These are phyloP conservation scores for Tadarida brasiliensis DNA, from an alignment of 2,797 vertebrate species.

Conservation along the genomic window DNA sequence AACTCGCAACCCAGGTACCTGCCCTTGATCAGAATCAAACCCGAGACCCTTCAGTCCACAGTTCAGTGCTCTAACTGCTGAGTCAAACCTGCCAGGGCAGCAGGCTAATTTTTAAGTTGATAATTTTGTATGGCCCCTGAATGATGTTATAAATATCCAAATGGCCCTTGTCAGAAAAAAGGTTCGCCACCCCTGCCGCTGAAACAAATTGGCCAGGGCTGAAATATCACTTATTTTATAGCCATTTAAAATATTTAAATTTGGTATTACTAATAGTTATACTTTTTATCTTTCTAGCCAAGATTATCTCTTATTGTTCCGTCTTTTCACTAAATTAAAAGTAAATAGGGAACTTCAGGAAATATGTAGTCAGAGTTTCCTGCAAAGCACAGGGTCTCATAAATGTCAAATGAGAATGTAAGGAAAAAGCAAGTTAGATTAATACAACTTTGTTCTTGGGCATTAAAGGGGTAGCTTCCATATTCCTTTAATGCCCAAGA, in stretches of 20 bases:
- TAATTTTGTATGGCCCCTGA: too few relatives aligned
- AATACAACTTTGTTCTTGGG: constrained; percentile 13
- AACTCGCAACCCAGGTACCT: too few relatives aligned
- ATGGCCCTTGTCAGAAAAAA: too few relatives aligned
- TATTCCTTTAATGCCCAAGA: constrained; percentile 11
- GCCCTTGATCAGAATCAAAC: too few relatives aligned
- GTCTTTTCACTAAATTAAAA: constrained; percentile 8
- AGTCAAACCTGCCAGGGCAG: too few relatives aligned
- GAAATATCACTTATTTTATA: constrained; percentile 59
- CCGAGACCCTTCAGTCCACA: too few relatives aligned
- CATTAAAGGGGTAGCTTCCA: too few relatives aligned
- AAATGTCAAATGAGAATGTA: constrained; percentile 23
- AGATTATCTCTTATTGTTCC: neutral
- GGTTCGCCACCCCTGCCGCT: too few relatives aligned
- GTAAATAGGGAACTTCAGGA: constrained; percentile 28
- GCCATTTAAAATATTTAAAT: constrained; percentile 49
- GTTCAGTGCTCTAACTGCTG: too few relatives aligned
- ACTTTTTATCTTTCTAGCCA: constrained; percentile 43
- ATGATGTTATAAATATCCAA: too few relatives aligned
- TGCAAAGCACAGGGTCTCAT: neutral
- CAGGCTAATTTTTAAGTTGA: too few relatives aligned
- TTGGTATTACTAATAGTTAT: constrained; percentile 17
- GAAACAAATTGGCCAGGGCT: too few relatives aligned
- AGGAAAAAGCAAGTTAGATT: constrained; percentile 38
- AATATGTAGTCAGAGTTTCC: constrained; percentile 3